Base-by-base conservation (phyloP, 2,113 vertebrate genomes). In the Dryoscopus gambensis region DNA sequence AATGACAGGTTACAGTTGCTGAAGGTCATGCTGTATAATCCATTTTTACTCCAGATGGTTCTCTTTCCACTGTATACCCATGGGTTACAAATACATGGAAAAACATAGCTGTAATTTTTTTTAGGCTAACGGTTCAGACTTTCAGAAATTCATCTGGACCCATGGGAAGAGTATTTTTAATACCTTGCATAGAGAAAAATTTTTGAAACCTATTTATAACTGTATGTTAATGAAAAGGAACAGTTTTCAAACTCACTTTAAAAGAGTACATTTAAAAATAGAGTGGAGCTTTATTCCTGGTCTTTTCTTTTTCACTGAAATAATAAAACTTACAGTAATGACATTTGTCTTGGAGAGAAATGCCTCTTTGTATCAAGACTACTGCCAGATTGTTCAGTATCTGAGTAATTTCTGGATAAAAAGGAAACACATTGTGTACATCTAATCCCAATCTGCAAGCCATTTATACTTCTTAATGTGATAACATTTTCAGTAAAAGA, bases 131-230 rank as follows among this genome's bases (percentile, higher is more conserved):
- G 1, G 63, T 70, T 78, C 52, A 94, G 84, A 75, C 80, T 95
- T 94, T 19, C n/a, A 96, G 59, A 96, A 96, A 94, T 78, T 63
- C 85, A 84, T 42, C 46, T 35, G 69, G 53, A 91, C 76, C 47
- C 91, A 88, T 25, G 94, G 92, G 95, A 95, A 62, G 46, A 68
- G 56, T 91, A 95, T 79, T 94, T 96, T 95, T 95, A 97, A 95
- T 97, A 93, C 50, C 67, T 42, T 87, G 82, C 81, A 78, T 24
- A 78, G 35, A 89, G 33, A 93, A 94, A 87, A 90, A 84, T 2
- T 27, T 60, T 91, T 80, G 64, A 82, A 96, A 91, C 39, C 83
- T 95, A 87, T 94, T 91, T 97, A 92, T 95, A 97, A 90, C 69
- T n/a, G 31, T 42, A 62, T 67, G 90, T 78, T 96, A 95, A 91